These are phyloP conservation scores for Archaeoteleia sp. DNA, from an alignment of 2,888 invertebrate species.

Conservation along the genomic window DNA sequence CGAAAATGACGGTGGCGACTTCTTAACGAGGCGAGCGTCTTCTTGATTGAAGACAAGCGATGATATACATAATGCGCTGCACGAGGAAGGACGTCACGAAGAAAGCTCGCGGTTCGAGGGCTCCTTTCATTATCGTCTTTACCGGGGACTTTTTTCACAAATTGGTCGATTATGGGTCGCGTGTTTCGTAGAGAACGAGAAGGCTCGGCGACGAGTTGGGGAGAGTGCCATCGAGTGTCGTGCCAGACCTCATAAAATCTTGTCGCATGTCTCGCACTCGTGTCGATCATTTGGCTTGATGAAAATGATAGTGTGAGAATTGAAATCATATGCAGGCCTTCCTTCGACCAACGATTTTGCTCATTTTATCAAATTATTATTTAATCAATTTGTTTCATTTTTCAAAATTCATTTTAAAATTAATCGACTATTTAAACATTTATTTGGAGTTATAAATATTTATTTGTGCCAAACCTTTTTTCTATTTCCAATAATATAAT, in stretches of 20 bases:
- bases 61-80: conserved; percentile 20
- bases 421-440: no score
- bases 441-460: no score
- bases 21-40: conserved; percentile 1
- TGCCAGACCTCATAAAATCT: conserved; percentile 38
- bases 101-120: conserved; percentile 9
- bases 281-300: conserved; percentile 26
- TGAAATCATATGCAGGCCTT: no score
- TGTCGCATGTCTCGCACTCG: conserved; percentile 39
- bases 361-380: no score
- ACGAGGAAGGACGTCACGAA: conserved; percentile 14
- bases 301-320: conserved; percentile 4
- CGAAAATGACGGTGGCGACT: conserved; percentile 15
- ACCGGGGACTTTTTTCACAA: conserved; percentile 22
- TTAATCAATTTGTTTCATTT: no score
- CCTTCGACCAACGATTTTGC: no score
- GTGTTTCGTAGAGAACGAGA: conserved; percentile 20
- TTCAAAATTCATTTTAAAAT: no score
- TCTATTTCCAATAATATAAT: no score
- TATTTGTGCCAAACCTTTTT: no score
- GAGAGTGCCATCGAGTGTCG: conserved; percentile 16
- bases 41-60: conserved; percentile 26
- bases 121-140: conserved; percentile 19
- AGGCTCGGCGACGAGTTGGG: conserved; percentile 4
- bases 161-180: conserved; percentile 30